phyloP scores from a whole-genome alignment of 2,888 invertebrate species.

The Cephonodes hylas region DNA sequence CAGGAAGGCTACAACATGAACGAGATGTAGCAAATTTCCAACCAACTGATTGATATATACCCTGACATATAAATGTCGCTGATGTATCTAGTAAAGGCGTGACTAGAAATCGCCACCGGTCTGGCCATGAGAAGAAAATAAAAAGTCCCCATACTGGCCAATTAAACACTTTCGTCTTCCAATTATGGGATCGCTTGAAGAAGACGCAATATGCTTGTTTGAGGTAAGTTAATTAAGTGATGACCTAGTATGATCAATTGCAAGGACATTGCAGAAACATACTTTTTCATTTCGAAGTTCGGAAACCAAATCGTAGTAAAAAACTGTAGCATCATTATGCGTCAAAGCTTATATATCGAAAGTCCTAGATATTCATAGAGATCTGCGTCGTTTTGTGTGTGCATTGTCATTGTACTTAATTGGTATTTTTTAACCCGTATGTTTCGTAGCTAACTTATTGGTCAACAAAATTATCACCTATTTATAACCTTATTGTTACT shows the following conservation, averaged over 20 bases:
- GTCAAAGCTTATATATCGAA: too few relatives aligned
- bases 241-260: not conserved
- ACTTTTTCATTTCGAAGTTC: too few relatives aligned
- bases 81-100: not conserved
- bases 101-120: slow-evolving; percentile 17
- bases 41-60: slow-evolving; percentile 42
- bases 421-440: too few relatives aligned
- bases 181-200: slow-evolving; percentile 31
- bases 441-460: not conserved
- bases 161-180: slow-evolving; percentile 51
- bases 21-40: slow-evolving; percentile 25
- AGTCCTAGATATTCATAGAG: too few relatives aligned
- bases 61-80: slow-evolving; percentile 13
- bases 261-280: not conserved
- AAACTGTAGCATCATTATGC: too few relatives aligned
- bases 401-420: too few relatives aligned
- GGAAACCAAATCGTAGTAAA: too few relatives aligned
- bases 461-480: not conserved
- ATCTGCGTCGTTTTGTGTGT: too few relatives aligned
- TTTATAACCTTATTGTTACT: not conserved
- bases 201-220: slow-evolving; percentile 28
- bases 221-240: slow-evolving; percentile 32
- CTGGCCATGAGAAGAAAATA: slow-evolving; percentile 39
- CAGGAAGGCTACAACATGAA: slow-evolving; percentile 23
- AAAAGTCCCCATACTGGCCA: slow-evolving; percentile 40